Evolutionary conservation across 2,113 vertebrate genomes (phyloP), one percentile per base, ranked within the genome.

Genomic region (Speoplatyrhinus poulsoni): DNA sequence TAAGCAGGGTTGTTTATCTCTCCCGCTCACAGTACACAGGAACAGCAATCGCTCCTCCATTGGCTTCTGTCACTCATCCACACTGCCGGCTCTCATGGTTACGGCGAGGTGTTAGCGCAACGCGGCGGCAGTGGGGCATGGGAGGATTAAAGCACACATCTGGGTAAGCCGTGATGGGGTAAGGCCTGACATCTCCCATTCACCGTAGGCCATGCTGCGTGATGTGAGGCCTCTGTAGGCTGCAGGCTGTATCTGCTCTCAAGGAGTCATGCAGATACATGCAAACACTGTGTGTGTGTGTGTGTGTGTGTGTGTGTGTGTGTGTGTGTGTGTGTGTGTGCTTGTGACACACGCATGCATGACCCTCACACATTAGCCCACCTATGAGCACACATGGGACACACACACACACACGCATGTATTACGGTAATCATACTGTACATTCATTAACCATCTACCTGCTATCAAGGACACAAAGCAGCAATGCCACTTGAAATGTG

Each of bases 91-190:
- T 81, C 78, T 80, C 70, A 73, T 82, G 65, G 80, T 79, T 73
- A 75, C 65, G 66, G 74, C 66, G 76, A 85, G 9, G 55, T 61
- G 79, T 80, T 71, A 70, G 69, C 67, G 65, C 60, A n/a, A 60
- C 77, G 52, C 55, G 5, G 36, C 62, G 54, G 52, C 71, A 59
- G 77, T 61, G 65, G 69, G 70, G 63, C 33, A 50, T 61, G 58
- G 60, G 55, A 46, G 72, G 81, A 85, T 83, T 83, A 83, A 59
- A 79, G 75, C 70, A 54, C 73, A 87, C 78, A 83, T 85, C 77
- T 86, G 83, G 79, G 79, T 78, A 75, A 79, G 62, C 52, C 33
- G 26, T 66, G 73, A 82, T 65, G 52, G 65, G 70, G 63, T 56
- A 70, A 71, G 70, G 79, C 75, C 73, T 68, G 65, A 58, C 1